phyloP scores from a whole-genome alignment of 2,888 invertebrate genomes.

The Pyrochroa serraticornis region DNA sequence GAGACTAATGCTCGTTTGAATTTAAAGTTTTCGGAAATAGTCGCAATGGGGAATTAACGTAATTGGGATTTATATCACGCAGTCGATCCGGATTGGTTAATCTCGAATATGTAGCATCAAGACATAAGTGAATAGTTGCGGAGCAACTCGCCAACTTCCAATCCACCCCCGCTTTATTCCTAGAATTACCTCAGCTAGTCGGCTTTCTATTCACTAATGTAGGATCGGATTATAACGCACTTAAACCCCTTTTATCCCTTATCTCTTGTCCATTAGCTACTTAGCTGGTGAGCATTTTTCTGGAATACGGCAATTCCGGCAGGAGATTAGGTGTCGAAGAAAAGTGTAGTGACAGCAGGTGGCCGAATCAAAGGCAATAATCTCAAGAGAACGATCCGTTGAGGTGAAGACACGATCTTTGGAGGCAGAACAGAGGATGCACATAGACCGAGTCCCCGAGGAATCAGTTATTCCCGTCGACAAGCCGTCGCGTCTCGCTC shows the following conservation, averaged over 20 bases:
- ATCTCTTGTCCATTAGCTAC: constrained; percentile 51
- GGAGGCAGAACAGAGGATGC: constrained; percentile 28
- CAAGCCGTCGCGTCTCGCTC: constrained; percentile 5
- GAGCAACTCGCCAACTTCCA: constrained; percentile 40
- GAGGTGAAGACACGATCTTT: constrained; percentile 32
- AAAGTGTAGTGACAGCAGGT: background rate
- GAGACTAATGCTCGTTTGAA: too few species aligned
- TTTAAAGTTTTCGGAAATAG: background rate
- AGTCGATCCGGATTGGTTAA: constrained; percentile 13
- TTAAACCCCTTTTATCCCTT: constrained; percentile 54
- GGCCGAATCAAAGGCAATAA: constrained; percentile 30
- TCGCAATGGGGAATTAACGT: background rate
- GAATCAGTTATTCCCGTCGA: constrained; percentile 26
- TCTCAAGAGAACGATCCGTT: constrained; percentile 31
- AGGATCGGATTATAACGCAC: constrained; percentile 57
- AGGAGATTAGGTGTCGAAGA: background rate
- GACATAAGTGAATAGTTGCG: constrained; percentile 22
- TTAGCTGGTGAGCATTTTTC: constrained; percentile 1
- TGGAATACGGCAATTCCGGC: background rate
- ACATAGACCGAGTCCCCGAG: constrained; percentile 34
- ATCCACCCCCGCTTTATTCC: constrained; percentile 38
- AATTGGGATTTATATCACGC: background rate
- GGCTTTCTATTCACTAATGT: constrained; percentile 51
- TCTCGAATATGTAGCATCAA: constrained; percentile 35
- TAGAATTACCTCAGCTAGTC: constrained; percentile 33